Evolutionary conservation across 2,113 vertebrate genomes (phyloP).

Genomic region (Podiceps cristatus): DNA sequence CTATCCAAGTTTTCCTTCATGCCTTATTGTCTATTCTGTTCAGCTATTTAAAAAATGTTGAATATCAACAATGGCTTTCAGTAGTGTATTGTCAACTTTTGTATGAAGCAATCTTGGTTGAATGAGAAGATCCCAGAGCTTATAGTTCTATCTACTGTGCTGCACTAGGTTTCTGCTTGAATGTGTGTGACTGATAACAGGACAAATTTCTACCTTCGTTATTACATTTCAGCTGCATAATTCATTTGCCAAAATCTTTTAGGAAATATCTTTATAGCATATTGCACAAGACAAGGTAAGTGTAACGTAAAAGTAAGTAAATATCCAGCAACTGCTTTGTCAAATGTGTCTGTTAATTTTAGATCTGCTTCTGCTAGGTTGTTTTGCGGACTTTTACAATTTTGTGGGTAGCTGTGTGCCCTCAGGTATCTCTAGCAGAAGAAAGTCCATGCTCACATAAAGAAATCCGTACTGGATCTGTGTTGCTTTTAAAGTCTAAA

Average conservation of each 20-base stretch:
- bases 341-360: conserved; percentile 48
- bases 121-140: conserved; percentile 91
- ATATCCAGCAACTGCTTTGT: neutral
- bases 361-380: neutral
- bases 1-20: conserved; percentile 93
- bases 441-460: neutral
- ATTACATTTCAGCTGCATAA: conserved; percentile 76
- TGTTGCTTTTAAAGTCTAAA: neutral
- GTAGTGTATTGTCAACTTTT: conserved; percentile 97
- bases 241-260: conserved; percentile 78
- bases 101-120: conserved; percentile 99
- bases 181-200: conserved; percentile 84
- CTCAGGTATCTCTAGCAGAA: neutral
- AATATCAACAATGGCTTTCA: conserved; percentile 99
- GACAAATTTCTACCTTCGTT: conserved; percentile 78
- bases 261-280: conserved; percentile 67
- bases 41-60: conserved; percentile 99
- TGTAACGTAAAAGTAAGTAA: conserved; percentile 14
- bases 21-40: conserved; percentile 97
- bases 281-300: conserved; percentile 67
- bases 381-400: neutral
- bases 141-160: conserved; percentile 76
- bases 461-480: neutral
- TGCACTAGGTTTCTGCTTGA: conserved; percentile 72
- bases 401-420: neutral